Percentiles rank a stretch among this genome's conserved stretches.
Conservation (phyloP, 2,797 vertebrate species). For the Paramormyrops hopkinsi region DNA sequence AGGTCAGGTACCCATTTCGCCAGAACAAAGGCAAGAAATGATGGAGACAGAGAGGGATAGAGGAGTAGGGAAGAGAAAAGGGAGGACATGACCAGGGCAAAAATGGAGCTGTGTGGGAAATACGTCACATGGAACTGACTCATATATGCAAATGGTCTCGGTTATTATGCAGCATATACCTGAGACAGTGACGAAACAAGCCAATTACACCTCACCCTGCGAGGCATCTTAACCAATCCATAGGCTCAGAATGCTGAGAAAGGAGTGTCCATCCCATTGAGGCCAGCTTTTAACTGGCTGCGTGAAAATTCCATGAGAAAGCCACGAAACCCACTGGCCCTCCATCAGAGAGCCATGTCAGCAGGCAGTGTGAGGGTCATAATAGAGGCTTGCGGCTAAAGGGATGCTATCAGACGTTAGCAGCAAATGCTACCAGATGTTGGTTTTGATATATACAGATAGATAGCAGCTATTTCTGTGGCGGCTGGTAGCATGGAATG, state of each 20-base stretch:
- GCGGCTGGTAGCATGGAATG: neutral
- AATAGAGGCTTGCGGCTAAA: neutral
- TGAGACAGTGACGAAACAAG: neutral
- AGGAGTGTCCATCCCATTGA: neutral
- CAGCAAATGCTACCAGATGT: neutral
- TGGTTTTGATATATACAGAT: neutral
- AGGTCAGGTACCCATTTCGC: neutral
- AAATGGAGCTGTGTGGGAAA: neutral
- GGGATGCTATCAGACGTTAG: neutral
- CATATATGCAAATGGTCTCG: neutral
- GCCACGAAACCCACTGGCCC: neutral
- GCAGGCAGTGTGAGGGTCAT: neutral
- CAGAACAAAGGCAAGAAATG: neutral
- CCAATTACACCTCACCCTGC: neutral
- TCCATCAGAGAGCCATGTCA: neutral
- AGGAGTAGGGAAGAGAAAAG: neutral
- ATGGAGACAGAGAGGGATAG: neutral
- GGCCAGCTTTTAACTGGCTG: neutral
- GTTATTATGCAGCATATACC: neutral
- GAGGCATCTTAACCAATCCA: neutral
- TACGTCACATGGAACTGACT: neutral
- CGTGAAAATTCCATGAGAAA: neutral
- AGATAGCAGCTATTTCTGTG: neutral
- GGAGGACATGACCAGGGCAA: neutral
- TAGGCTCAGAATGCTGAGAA: neutral